Percentiles rank a stretch among this genome's conserved stretches.
Evolutionary conservation across 2,797 vertebrate genomes (phyloP).

Genomic region (Cottoperca gobio): DNA sequence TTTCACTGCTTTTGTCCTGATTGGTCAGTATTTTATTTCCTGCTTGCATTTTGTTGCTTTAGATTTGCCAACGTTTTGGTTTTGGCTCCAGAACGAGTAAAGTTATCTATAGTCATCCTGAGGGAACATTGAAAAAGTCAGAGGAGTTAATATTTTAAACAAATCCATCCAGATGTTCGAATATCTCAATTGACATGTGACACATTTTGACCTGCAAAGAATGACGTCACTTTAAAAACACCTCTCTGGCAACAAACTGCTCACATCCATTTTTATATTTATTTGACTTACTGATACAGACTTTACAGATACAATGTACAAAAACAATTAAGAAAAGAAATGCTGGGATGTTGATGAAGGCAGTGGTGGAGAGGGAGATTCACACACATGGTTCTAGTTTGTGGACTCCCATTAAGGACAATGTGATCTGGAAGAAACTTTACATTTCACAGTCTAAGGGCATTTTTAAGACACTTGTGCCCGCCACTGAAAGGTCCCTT

Average conservation of each 20-base stretch:
- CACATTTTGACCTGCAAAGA: neutral
- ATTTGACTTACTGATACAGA: slow-evolving; percentile 55
- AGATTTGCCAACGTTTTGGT: neutral
- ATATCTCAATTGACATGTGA: neutral
- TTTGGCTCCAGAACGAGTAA: neutral
- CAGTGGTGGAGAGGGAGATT: slow-evolving; percentile 52
- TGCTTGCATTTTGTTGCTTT: neutral
- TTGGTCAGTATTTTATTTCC: neutral
- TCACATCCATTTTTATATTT: slow-evolving; percentile 43
- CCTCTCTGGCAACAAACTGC: neutral
- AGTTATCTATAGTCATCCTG: neutral
- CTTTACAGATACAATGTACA: slow-evolving; percentile 39
- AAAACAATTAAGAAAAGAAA: slow-evolving; percentile 39
- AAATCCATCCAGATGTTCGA: neutral
- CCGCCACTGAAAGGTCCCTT: slow-evolving; percentile 55
- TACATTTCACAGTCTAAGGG: slow-evolving; percentile 77
- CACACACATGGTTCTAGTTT: slow-evolving; percentile 83
- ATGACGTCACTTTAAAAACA: too few species aligned
- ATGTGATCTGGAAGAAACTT: slow-evolving; percentile 72
- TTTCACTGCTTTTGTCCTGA: neutral
- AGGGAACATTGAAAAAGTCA: neutral
- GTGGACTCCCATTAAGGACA: slow-evolving; percentile 70
- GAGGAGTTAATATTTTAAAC: neutral
- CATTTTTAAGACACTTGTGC: slow-evolving; percentile 63
- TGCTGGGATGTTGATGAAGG: slow-evolving; percentile 39